phyloP scores from a whole-genome alignment of 2,888 invertebrate species.

The Eumacrocentrus americanus region DNA sequence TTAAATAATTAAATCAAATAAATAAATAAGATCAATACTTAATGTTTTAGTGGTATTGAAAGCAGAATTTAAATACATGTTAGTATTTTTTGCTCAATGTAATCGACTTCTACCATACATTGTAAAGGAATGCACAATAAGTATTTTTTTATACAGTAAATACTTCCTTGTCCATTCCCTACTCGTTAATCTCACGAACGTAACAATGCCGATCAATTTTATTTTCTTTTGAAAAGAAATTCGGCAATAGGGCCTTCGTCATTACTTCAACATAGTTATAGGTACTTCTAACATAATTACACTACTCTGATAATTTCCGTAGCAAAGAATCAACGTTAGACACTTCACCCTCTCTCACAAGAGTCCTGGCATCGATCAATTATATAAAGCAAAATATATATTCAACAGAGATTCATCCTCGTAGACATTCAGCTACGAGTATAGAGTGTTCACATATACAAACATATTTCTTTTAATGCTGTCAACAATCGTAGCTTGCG shows the following conservation, averaged over 20 bases:
- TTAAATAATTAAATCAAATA: too few species aligned
- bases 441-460: too few species aligned
- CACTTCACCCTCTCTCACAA: not conserved
- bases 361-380: not conserved
- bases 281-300: not conserved
- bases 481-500: too few species aligned
- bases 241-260: conserved; percentile 9
- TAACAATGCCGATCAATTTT: too few species aligned
- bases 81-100: not conserved
- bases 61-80: too few species aligned
- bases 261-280: not conserved
- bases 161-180: not conserved
- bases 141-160: not conserved
- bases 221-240: conserved; percentile 4
- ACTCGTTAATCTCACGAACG: not conserved
- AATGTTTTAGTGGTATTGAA: too few species aligned
- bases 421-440: too few species aligned
- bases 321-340: not conserved
- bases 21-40: too few species aligned
- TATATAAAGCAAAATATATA: not conserved
- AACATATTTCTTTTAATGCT: too few species aligned
- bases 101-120: not conserved
- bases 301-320: not conserved
- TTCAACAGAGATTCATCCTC: not conserved
- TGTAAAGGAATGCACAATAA: not conserved